A percentile compares a stretch with the other conserved stretches of the same genome.
Evolutionary conservation across 64 coral and sea anemone genomes (phyloP).

Genomic region (Actinia equina): DNA sequence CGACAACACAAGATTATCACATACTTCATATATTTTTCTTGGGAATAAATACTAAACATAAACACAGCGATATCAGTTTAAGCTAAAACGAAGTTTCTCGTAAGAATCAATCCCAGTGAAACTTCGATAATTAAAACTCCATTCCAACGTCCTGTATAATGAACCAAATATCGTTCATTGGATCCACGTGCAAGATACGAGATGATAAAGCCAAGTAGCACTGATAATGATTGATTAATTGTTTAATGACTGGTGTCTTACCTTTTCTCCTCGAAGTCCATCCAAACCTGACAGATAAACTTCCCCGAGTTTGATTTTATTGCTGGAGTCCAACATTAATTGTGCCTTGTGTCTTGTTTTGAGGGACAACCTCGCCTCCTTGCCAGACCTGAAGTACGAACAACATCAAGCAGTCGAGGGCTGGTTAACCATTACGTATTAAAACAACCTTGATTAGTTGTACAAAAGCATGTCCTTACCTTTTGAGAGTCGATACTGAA

Average conservation of each 20-base stretch:
- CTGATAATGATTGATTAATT: constrained; percentile 11
- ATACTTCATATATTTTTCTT: background rate
- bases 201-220: background rate
- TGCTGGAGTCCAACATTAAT: background rate
- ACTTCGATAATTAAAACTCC: background rate
- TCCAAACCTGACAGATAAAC: constrained; percentile 48
- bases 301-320: constrained; percentile 53
- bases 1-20: background rate
- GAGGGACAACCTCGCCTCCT: background rate
- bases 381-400: background rate
- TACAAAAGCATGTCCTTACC: background rate
- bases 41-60: background rate
- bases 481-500: background rate
- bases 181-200: background rate
- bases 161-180: background rate
- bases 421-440: background rate
- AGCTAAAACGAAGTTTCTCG: background rate
- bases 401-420: background rate
- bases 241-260: background rate
- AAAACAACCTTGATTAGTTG: background rate
- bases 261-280: constrained; percentile 42
- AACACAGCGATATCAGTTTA: constrained; percentile 4
- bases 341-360: constrained; percentile 5
- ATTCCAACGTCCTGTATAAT: background rate
- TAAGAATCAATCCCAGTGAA: background rate